phyloP scores from a whole-genome alignment of 2,888 invertebrate species.

The Nomada flava region DNA sequence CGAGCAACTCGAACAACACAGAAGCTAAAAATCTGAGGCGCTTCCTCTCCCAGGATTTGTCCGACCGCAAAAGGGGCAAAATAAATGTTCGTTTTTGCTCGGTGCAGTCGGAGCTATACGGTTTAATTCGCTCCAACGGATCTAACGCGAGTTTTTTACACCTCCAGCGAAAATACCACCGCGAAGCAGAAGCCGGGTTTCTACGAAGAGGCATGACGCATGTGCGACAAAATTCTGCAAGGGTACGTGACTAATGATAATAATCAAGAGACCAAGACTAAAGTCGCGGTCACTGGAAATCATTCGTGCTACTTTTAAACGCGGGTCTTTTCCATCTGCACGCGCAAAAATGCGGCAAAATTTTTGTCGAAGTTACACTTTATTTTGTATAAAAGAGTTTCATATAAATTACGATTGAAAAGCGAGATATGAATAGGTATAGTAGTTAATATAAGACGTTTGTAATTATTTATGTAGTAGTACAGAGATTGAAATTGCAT shows the following conservation, averaged over 20 bases:
- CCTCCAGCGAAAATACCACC: conserved; percentile 66
- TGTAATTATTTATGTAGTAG: too few species aligned
- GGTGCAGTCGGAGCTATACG: conserved; percentile 60
- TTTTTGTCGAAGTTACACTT: background rate
- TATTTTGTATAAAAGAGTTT: background rate
- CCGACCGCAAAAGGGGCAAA: conserved; percentile 56
- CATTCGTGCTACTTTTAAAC: conserved; percentile 28
- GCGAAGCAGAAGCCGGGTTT: conserved; percentile 57
- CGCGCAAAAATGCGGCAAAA: too few species aligned
- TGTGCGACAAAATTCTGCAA: conserved; percentile 64
- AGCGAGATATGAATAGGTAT: too few species aligned
- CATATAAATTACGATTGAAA: too few species aligned
- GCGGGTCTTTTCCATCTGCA: background rate
- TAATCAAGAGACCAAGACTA: conserved; percentile 50
- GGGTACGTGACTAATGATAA: conserved; percentile 68
- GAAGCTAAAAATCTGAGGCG: conserved; percentile 63
- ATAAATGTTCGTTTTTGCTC: conserved; percentile 50
- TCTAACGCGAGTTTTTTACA: conserved; percentile 68
- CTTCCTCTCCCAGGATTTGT: conserved; percentile 61
- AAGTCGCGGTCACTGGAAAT: conserved; percentile 38
- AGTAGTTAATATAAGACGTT: too few species aligned
- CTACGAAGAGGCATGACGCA: conserved; percentile 65
- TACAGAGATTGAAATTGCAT: too few species aligned
- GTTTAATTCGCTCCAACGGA: conserved; percentile 71
- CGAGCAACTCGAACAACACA: conserved; percentile 28